Base-by-base conservation (phyloP, 2,113 vertebrate genomes). In the Passer montanus region DNA sequence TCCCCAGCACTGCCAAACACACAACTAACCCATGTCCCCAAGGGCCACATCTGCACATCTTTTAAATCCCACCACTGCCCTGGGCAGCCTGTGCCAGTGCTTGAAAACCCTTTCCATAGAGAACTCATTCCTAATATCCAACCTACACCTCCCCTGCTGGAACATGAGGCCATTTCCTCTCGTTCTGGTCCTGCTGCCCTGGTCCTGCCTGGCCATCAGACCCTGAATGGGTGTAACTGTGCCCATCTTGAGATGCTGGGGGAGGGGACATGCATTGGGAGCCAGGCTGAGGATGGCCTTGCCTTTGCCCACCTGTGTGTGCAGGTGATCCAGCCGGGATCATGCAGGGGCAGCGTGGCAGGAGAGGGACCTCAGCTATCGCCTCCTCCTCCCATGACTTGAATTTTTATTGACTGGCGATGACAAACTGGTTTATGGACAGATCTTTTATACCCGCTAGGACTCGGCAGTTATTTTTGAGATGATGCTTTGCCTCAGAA, bases 361-460 rank as follows among this genome's bases (percentile, higher is more conserved):
- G 49, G 47, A 46, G 9, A 58, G 68, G 63, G 75, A 80, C 79
- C 21, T 22, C 1, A 1, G 58, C 72, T 20, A 0, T 26, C 3
- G 0, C 84, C 64, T 10, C 76, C 68, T 89, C 72, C 75, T 94
- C 88, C 64, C 24, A 12, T 81, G 11, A 50, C 94, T 74, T 63
- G 90, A 8, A 4, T 81, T 97, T 96, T 97, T 93, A 97, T 96
- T 96, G 96, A 96, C 93, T 90, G 89, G 86, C 37, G 95, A 81
- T 96, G 96, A 96, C 96, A 97, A 96, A 93, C 94, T 95, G 95
- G 95, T 96, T 97, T 97, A 95, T 92, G 95, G 96, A 93, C 95
- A 96, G 93, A 92, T 97, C 95, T 97, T 94, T 97, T 92, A 93
- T 92, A 90, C 89, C 94, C 76, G 69, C 89, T 74, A 94, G 96